Base-by-base conservation (phyloP, 2,113 vertebrate species). In the Cryptomyrus ogoouensis region DNA sequence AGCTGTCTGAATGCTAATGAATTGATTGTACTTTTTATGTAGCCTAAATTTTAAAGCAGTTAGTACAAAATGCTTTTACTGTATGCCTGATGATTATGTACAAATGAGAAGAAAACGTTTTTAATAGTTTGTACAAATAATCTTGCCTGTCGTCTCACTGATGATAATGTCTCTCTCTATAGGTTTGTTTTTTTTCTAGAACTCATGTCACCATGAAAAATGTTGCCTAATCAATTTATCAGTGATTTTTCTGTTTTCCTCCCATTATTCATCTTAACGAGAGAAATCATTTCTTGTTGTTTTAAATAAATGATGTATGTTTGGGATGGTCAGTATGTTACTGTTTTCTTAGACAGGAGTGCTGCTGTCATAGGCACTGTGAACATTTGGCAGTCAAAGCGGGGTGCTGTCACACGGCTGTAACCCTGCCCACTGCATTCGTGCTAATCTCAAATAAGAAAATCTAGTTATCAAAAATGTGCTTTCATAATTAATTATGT, bases 1-100 rank as follows among this genome's bases (percentile, higher is more conserved):
- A 42, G 74, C 74, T 39, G 74, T 80, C 74, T 80, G 74, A 80
- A 80, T 80, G 74, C 74, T 80, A 80, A 80, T 80, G 74, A 80
- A 80, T 80, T 35, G 74, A 80, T 80, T 80, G 74, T 80, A 80
- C 74, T 80, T 80, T 80, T 80, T 80, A 80, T 13, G 17, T 80
- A 80, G 35, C 13, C 17, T 42, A 74, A 74, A 39, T 39, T 80
- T 80, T 17, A 80, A 39, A 17, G 39, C 10, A 2, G 35, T 80
- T 42, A 42, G 74, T 80, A 39, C 35, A 80, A 42, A 80, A 80
- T 80, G 74, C 74, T 80, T 80, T 80, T 80, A 80, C 35, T 80
- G 74, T 80, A 80, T 80, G 74, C 74, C 17, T 80, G 74, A 42
- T 42, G 39, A 42, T 80, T 42, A 80, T 42, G 74, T 80, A 42